phyloP scores from a whole-genome alignment of 2,888 invertebrate species.

The Calameuta pallipes region DNA sequence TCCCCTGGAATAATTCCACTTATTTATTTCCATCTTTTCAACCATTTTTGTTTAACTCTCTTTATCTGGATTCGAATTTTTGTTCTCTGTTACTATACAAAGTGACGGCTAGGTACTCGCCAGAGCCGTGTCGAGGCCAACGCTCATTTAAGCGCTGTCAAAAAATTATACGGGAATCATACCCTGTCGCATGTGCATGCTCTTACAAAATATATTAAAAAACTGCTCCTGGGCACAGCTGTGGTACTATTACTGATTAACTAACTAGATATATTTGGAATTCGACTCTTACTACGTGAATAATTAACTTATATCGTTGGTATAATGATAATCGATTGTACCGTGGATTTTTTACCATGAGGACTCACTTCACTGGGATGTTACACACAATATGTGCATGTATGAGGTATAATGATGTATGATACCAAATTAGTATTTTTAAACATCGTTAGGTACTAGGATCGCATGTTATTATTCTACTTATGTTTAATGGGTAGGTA shows the following conservation, averaged over 20 bases:
- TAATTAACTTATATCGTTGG: background rate
- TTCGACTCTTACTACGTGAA: background rate
- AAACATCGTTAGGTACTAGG: background rate
- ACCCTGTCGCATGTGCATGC: background rate
- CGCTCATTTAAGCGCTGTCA: background rate
- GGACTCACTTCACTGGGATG: background rate
- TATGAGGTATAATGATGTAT: background rate
- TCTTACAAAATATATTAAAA: background rate
- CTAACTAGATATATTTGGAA: background rate
- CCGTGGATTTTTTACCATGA: background rate
- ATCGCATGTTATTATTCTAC: background rate
- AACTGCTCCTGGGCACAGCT: background rate
- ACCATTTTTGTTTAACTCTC: background rate
- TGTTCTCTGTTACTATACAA: background rate
- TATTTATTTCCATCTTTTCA: background rate
- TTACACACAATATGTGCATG: background rate
- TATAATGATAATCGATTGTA: background rate
- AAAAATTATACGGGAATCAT: background rate
- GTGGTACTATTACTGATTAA: background rate
- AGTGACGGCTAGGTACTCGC: background rate
- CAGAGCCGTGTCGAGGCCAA: background rate
- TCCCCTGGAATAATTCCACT: constrained; percentile 66
- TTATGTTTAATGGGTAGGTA: background rate
- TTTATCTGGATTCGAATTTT: background rate
- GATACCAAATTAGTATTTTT: background rate